Percentiles rank a stretch among this genome's conserved stretches.
Conservation (phyloP, 2,888 invertebrate species). For the Germaria angustata region DNA sequence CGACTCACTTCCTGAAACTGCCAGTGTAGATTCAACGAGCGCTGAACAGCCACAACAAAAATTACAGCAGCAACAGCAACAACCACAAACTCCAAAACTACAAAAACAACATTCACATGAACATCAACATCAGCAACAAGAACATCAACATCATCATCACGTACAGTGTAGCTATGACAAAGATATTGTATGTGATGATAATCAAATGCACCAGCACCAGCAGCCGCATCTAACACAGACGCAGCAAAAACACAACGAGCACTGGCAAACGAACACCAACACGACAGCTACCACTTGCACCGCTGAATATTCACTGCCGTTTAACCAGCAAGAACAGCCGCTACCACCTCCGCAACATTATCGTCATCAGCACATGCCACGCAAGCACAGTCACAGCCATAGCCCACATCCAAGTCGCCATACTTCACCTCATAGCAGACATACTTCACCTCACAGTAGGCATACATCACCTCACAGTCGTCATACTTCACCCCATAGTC, state of each 20-base stretch:
- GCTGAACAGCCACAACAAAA: constrained; percentile 70
- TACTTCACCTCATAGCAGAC: constrained; percentile 76
- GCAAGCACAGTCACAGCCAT: constrained; percentile 72
- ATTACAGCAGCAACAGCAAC: constrained; percentile 68
- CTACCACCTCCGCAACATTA: constrained; percentile 59
- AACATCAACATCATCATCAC: constrained; percentile 72
- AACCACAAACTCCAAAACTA: constrained; percentile 67
- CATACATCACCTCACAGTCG: constrained; percentile 71
- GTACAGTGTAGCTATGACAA: constrained; percentile 79
- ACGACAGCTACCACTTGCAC: constrained; percentile 68
- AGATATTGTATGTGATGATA: constrained; percentile 79
- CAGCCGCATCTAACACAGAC: constrained; percentile 69
- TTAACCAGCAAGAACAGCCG: constrained; percentile 56
- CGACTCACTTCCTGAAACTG: constrained; percentile 86
- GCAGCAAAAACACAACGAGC: constrained; percentile 69
- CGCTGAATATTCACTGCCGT: constrained; percentile 65
- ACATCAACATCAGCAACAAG: constrained; percentile 68
- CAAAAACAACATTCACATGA: constrained; percentile 71
- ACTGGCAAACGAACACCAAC: constrained; percentile 69
- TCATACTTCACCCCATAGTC: constrained; percentile 71
- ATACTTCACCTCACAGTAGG: constrained; percentile 75
- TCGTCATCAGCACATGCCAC: constrained; percentile 69
- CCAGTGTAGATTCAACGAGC: constrained; percentile 75
- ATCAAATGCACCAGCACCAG: constrained; percentile 74
- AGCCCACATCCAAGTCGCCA: constrained; percentile 73